These are phyloP conservation scores for Dasyornis broadbenti DNA, from an alignment of 2,113 vertebrate genomes.

Conservation along the genomic window DNA sequence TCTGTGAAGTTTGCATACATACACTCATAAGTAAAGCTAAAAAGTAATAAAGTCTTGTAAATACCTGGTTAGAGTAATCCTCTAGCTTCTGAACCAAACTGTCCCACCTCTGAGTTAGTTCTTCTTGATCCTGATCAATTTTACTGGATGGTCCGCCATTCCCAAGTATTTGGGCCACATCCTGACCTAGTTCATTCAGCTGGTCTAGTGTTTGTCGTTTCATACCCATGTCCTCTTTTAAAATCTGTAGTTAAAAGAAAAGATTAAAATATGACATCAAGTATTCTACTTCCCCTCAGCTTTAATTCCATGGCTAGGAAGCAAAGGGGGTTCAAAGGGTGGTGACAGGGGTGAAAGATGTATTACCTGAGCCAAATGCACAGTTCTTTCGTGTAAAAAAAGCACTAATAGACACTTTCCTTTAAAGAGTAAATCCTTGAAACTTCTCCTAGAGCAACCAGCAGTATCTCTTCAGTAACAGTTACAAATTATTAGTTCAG, in stretches of 20 bases:
- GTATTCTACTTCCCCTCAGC: neutral
- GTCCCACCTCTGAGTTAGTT: constrained; percentile 92
- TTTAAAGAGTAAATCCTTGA: neutral
- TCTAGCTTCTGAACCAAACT: constrained; percentile 92
- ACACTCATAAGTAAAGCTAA: neutral
- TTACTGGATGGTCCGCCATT: constrained; percentile 72
- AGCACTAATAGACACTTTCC: neutral
- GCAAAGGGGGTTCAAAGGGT: neutral
- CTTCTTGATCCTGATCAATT: constrained; percentile 83
- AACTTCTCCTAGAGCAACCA: neutral
- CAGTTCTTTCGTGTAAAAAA: neutral
- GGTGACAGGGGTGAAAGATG: neutral
- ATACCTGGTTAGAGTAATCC: constrained; percentile 92
- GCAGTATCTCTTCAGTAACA: neutral
- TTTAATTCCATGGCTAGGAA: neutral
- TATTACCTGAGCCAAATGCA: neutral
- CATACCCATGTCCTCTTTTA: constrained; percentile 96
- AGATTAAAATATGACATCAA: neutral
- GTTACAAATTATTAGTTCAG: neutral
- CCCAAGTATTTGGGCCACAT: constrained; percentile 80
- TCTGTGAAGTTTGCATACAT: neutral
- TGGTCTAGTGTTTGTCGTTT: constrained; percentile 85
- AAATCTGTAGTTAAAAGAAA: constrained; percentile 72
- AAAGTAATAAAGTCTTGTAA: neutral
- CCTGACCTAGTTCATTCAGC: constrained; percentile 87